These are phyloP conservation scores for Puntigrus tetrazona DNA, from an alignment of 2,113 vertebrate species.

Conservation along the genomic window DNA sequence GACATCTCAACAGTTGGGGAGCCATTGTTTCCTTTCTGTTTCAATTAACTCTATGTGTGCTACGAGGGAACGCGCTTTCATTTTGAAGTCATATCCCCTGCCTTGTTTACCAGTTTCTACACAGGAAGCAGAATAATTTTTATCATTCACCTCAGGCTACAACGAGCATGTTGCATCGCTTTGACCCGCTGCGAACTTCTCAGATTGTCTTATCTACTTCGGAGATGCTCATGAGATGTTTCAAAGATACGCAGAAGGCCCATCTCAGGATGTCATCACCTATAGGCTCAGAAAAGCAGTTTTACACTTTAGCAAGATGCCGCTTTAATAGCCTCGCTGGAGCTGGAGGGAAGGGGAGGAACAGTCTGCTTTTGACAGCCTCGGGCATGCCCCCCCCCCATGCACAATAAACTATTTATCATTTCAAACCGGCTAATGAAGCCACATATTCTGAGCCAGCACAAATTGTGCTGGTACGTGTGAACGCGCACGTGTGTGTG, in stretches of 20 bases:
- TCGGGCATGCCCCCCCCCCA: neutral
- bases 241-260: slow-evolving; percentile 15
- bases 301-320: neutral
- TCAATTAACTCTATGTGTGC: neutral
- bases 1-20: neutral
- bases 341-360: neutral
- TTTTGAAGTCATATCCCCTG: slow-evolving; percentile 11
- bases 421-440: slow-evolving; percentile 49
- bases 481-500: neutral
- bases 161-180: neutral
- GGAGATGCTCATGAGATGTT: neutral
- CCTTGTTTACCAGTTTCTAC: slow-evolving; percentile 24
- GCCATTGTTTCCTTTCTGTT: neutral
- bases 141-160: neutral
- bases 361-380: slow-evolving; percentile 29
- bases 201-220: neutral
- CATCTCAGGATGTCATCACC: slow-evolving; percentile 21
- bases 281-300: slow-evolving; percentile 36
- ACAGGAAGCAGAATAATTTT: neutral
- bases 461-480: slow-evolving; percentile 23
- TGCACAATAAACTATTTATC: slow-evolving; percentile 45
- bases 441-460: slow-evolving; percentile 30
- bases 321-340: slow-evolving; percentile 24
- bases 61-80: neutral
- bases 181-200: neutral